Percentiles rank a stretch among this genome's conserved stretches.
phyloP scores from a whole-genome alignment of 2,113 vertebrate genomes.

The Cavia aperea region DNA sequence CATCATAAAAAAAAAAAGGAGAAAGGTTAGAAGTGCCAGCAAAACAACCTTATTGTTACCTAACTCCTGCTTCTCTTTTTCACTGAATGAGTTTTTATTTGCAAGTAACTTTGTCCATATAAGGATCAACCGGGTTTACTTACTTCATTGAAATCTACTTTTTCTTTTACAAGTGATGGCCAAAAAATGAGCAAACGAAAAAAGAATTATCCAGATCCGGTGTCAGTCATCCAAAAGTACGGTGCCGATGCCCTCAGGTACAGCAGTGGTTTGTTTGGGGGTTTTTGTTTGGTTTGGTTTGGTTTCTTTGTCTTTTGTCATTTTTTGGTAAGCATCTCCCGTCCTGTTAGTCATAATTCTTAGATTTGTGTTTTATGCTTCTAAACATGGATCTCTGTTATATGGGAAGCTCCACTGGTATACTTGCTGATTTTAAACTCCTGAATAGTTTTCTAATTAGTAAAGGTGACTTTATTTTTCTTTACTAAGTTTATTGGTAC shows the following conservation, averaged over 20 bases:
- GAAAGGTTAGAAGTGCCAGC: neutral
- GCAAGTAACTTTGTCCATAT: neutral
- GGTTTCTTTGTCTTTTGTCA: neutral
- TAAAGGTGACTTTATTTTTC: neutral
- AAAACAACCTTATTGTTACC: neutral
- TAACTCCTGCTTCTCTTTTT: neutral
- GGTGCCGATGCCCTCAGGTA: slow-evolving; percentile 97
- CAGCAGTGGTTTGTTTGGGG: neutral
- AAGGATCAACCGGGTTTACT: neutral
- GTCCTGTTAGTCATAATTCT: neutral
- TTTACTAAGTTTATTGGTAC: neutral
- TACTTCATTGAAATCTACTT: slow-evolving; percentile 17
- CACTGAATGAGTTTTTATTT: neutral
- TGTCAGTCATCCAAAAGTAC: slow-evolving; percentile 84
- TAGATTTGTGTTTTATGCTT: neutral
- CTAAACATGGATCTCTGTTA: neutral
- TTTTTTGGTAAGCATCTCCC: neutral
- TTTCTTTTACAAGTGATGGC: slow-evolving; percentile 85
- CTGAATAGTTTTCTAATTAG: neutral
- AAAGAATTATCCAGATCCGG: slow-evolving; percentile 97
- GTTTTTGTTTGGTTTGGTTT: neutral
- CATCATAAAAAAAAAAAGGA: neutral
- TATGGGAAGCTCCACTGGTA: neutral
- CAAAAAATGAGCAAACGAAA: slow-evolving; percentile 99
- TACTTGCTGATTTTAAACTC: neutral